Base-by-base conservation (phyloP, 2,113 vertebrate species). In the Tiliqua scincoides region DNA sequence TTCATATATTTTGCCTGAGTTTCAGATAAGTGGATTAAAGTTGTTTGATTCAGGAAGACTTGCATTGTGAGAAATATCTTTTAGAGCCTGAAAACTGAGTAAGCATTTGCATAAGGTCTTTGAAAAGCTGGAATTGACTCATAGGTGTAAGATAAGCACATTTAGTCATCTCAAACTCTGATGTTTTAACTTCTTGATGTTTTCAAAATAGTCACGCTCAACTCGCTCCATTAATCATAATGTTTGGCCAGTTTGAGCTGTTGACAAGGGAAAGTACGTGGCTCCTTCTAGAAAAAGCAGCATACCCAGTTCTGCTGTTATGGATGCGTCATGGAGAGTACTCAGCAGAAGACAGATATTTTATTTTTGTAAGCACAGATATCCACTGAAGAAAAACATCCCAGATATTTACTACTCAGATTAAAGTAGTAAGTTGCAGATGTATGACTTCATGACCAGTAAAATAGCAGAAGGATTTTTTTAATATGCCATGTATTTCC, bases 331-430 rank as follows among this genome's bases (percentile, higher is more conserved):
- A 15, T 52, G 1, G 3, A 67, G 59, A n/a, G 61, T 73, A 40
- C 1, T 91, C 85, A 37, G 79, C 15, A 86, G 75, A 82, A 88
- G 11, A 15, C 14, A 84, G 4, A 18, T 54, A 81, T 86, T 88
- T 71, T 82, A 71, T 82, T 37, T 30, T 79, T 57, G 40, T 74
- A 20, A 63, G 80, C 0, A 1, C 65, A 81, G 80, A 21, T 32
- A 89, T 83, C 85, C 86, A 67, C 10, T 4, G 10, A 75, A 79
- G 35, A 17, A 23, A 86, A 30, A 23, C 61, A 25, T 52, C 32
- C 3, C 59, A 75, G 71, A n/a, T 32, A 52, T 54, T 80, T 14
- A 1, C 48, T 75, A 61, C 9, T 30, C 32, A 18, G 57, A 75
- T 54, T 1, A 68, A 2, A 37, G n/a, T 85, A 30, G 15, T 14